These are phyloP conservation scores for Neoarius graeffei DNA, from an alignment of 2,113 vertebrate genomes.

Conservation along the genomic window DNA sequence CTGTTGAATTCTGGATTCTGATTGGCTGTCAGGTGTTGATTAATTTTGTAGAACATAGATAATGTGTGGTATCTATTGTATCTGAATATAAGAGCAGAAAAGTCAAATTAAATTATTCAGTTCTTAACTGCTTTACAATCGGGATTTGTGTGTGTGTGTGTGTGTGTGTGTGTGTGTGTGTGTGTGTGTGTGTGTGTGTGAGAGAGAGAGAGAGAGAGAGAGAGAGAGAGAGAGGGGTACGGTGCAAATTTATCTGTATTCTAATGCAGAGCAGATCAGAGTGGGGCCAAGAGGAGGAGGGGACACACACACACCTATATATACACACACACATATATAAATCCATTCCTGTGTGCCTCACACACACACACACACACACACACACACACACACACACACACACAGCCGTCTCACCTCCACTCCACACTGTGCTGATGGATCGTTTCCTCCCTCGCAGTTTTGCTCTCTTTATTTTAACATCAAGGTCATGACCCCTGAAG, in stretches of 20 bases:
- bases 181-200: constrained; percentile 5
- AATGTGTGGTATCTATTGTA: not conserved
- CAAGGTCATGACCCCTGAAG: not conserved
- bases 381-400: constrained; percentile 9
- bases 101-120: not conserved
- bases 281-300: no score
- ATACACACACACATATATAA: not conserved
- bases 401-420: constrained; percentile 20
- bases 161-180: constrained; percentile 7
- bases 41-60: not conserved
- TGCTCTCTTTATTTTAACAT: constrained; percentile 42
- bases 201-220: no score
- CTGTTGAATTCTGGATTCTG: not conserved
- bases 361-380: constrained; percentile 9
- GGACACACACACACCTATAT: not conserved
- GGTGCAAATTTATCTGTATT: not conserved
- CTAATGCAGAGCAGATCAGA: no score
- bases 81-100: not conserved
- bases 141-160: not conserved
- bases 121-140: not conserved
- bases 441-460: constrained; percentile 10
- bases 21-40: not conserved
- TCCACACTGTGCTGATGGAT: constrained; percentile 9
- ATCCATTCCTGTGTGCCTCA: not conserved
- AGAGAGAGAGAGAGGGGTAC: not conserved